Evolutionary conservation across 1,140 invertebrate genomes (phyloP).

Genomic region (Cydia splendana): DNA sequence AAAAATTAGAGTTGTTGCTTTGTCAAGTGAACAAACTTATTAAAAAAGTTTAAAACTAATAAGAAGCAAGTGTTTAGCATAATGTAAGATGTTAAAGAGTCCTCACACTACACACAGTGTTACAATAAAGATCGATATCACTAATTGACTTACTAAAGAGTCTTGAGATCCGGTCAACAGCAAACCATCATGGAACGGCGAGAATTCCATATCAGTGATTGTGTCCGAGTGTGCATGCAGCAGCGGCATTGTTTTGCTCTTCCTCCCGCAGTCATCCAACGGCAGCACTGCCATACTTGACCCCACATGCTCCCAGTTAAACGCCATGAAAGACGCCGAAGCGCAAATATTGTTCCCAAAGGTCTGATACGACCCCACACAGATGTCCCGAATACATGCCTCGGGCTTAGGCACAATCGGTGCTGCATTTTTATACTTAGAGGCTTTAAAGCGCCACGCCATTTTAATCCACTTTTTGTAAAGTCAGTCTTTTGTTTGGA

Average conservation of each 20-base stretch:
- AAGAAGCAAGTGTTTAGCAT: too few species aligned
- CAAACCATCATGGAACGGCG: slow-evolving; percentile 95
- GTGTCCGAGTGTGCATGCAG: slow-evolving; percentile 93
- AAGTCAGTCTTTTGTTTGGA: slow-evolving; percentile 74
- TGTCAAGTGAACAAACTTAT: too few species aligned
- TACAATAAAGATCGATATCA: too few species aligned
- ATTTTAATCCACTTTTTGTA: slow-evolving; percentile 81
- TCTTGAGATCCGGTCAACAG: slow-evolving; percentile 95
- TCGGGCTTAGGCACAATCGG: slow-evolving; percentile 95
- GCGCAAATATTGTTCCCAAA: slow-evolving; percentile 97
- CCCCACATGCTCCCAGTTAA: slow-evolving; percentile 93
- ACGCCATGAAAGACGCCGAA: slow-evolving; percentile 95
- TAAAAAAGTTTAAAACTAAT: too few species aligned
- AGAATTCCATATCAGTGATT: slow-evolving; percentile 97
- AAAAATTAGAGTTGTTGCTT: too few species aligned
- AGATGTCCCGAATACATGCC: slow-evolving; percentile 93
- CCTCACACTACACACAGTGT: too few species aligned
- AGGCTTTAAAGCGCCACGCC: slow-evolving; percentile 97
- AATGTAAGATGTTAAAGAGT: too few species aligned
- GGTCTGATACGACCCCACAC: slow-evolving; percentile 93
- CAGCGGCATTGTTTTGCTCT: slow-evolving; percentile 91
- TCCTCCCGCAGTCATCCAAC: slow-evolving; percentile 91
- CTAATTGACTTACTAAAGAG: slow-evolving; percentile 83
- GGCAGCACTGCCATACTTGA: slow-evolving; percentile 93
- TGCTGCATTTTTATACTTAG: slow-evolving; percentile 97